phyloP scores from a whole-genome alignment of 1,140 invertebrate species.

The Planococcus citri region DNA sequence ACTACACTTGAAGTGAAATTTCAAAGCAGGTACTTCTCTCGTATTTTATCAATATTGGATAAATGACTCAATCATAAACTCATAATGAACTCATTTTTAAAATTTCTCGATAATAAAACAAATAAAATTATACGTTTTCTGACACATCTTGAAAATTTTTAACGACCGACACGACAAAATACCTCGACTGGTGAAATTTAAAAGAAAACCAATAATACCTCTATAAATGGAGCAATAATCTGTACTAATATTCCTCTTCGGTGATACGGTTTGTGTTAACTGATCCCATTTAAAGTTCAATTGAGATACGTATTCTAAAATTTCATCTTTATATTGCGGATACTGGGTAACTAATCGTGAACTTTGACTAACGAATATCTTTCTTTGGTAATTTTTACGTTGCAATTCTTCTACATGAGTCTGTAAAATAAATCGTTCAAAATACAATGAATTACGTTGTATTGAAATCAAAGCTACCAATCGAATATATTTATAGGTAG shows the following conservation, averaged over 20 bases:
- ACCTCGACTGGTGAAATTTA: too few species aligned
- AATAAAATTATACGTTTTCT: too few species aligned
- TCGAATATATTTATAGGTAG: neutral
- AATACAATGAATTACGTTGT: neutral
- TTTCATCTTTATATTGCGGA: slow-evolving; percentile 60
- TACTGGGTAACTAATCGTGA: slow-evolving; percentile 53
- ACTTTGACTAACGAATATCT: slow-evolving; percentile 66
- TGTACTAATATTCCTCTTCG: slow-evolving; percentile 34
- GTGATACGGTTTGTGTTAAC: slow-evolving; percentile 44
- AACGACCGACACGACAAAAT: too few species aligned
- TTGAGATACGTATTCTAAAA: slow-evolving; percentile 53
- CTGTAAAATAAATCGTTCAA: too few species aligned
- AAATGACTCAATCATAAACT: too few species aligned
- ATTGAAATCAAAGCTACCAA: too few species aligned
- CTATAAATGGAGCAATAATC: slow-evolving; percentile 37
- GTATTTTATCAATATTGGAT: too few species aligned
- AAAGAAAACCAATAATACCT: slow-evolving; percentile 31
- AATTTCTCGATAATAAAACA: too few species aligned
- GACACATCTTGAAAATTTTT: too few species aligned
- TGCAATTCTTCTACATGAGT: slow-evolving; percentile 46
- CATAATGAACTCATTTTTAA: too few species aligned
- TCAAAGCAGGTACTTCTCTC: too few species aligned
- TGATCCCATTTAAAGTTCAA: slow-evolving; percentile 66
- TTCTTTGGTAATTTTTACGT: slow-evolving; percentile 51
- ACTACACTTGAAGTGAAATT: too few species aligned